phyloP scores from a whole-genome alignment of 2,888 invertebrate genomes.

The Monochamus alternatus region DNA sequence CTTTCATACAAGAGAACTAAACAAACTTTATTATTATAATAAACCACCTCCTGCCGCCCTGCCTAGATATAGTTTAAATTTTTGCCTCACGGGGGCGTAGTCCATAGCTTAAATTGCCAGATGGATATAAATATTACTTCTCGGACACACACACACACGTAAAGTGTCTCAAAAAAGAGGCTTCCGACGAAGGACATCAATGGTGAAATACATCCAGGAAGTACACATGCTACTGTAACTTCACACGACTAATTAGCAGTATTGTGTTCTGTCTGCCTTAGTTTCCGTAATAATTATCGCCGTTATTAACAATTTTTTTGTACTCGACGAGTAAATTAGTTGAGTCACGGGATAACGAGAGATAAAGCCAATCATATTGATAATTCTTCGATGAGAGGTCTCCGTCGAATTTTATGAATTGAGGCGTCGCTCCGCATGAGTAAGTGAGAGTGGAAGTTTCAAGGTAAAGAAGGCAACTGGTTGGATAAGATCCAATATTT shows the following conservation, averaged over 20 bases:
- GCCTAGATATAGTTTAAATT: no score
- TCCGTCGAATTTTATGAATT: background rate
- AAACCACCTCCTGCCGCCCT: no score
- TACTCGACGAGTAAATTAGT: background rate
- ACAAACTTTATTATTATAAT: no score
- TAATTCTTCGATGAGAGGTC: background rate
- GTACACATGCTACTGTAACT: background rate
- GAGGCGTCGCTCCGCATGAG: background rate
- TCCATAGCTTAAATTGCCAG: no score
- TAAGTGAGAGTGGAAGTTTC: background rate
- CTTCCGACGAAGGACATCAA: background rate
- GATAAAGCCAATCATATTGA: background rate
- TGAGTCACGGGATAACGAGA: background rate
- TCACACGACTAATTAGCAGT: conserved; percentile 17
- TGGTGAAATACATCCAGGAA: conserved; percentile 15
- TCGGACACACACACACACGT: no score
- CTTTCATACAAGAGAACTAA: no score
- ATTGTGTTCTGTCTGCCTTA: conserved; percentile 1
- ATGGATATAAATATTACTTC: no score
- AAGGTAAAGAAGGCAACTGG: no score
- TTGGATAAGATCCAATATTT: no score
- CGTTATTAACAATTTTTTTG: background rate
- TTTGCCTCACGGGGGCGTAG: no score
- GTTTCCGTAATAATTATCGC: conserved; percentile 11
- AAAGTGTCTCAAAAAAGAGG: no score